Evolutionary conservation across 2,113 vertebrate species (phyloP), one percentile per base, ranked within the genome.

Genomic region (Muntiacus muntjak): DNA sequence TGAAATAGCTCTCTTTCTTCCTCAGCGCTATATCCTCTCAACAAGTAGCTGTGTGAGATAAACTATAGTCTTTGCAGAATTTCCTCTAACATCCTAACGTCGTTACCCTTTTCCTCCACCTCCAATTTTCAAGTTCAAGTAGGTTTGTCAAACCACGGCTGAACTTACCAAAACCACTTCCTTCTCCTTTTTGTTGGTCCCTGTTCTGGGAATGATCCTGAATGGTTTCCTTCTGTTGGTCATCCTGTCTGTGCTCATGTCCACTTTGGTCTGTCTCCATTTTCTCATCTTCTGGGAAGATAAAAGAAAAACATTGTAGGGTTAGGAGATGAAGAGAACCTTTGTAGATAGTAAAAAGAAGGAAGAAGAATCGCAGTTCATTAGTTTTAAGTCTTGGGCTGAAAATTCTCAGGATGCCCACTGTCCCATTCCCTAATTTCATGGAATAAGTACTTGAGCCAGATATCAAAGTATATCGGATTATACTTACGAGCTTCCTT

Each of bases 91-190:
- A 82, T 82, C 55, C 85, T 93, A 91, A 86, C 23, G 54, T 91
- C 25, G 40, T 79, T 91, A 45, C 15, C 30, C 84, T 86, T 89
- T n/a, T 87, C 50, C 8, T 71, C 36, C 57, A 84, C 64, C 33
- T 87, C 60, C 64, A 87, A 89, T 57, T 83, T 45, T 96, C 62
- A 92, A 91, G 21, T 36, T 40, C 87, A 89, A 36, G 40, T 17
- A 95, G 6, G 45, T 98, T 97, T 96, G 86, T 43, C 40, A 95
- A 91, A 93, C 30, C 21, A 79, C 25, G 25, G 6, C 28, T 85
- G 33, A 97, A 96, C 98, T 98, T 87, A 98, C 98, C 93, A 96
- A 98, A 97, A 93, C 95, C 58, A 96, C 81, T 85, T 83, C 55
- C 85, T 8, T 92, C 95, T 81, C 40, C 54, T 89, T 98, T 95